Conservation (phyloP, 2,797 vertebrate genomes). For the Morelia viridis region DNA sequence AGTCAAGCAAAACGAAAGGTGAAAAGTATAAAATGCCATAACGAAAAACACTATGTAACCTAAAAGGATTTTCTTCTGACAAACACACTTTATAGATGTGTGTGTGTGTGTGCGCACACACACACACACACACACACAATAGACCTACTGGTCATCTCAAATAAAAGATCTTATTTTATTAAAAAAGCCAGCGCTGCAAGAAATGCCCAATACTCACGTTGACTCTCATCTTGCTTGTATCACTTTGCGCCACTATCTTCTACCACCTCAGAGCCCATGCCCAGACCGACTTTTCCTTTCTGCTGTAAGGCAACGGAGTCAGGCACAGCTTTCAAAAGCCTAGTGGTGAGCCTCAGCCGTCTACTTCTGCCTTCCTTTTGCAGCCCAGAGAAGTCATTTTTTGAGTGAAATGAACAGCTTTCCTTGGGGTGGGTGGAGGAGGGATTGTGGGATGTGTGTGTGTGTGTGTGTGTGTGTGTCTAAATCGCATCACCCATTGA, state of each 20-base stretch:
- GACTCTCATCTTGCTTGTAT: constrained; percentile 57
- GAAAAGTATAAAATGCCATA: background rate
- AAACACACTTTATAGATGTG: background rate
- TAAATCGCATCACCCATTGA: background rate
- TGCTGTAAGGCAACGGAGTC: too few relatives aligned
- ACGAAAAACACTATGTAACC: background rate
- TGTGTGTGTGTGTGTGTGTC: background rate
- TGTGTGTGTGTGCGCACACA: background rate
- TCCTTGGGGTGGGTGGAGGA: background rate
- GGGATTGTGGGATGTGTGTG: background rate
- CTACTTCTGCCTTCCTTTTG: background rate
- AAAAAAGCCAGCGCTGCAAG: background rate
- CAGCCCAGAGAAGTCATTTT: constrained; percentile 22
- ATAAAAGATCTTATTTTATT: background rate
- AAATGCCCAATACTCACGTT: constrained; percentile 36
- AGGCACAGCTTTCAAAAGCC: background rate
- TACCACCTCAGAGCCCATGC: constrained; percentile 11
- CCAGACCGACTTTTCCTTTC: background rate
- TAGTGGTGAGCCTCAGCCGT: background rate
- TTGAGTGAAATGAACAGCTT: constrained; percentile 3
- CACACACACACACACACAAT: rapidly evolving
- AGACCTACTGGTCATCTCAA: rapidly evolving
- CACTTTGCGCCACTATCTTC: background rate
- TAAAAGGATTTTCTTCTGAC: background rate
- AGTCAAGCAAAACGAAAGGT: background rate